Evolutionary conservation across 2,113 vertebrate species (phyloP), one percentile per base, ranked within the genome.

Genomic region (Rousettus leschenaultii): DNA sequence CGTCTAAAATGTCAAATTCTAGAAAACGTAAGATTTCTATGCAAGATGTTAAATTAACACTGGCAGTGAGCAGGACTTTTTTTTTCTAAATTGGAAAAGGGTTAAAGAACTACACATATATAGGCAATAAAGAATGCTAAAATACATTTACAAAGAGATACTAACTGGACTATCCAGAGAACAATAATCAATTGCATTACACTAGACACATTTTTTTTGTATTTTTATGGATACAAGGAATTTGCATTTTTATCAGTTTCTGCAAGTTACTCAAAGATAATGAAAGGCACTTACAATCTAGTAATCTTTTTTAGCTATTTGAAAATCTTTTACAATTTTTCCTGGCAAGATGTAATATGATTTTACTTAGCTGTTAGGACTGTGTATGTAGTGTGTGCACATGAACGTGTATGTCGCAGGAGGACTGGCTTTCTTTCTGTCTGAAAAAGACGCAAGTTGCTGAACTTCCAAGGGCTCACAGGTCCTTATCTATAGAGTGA

Each of bases 161-260:
- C 5, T 53, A 77, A 83, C 15, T 43, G 43, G 0, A 65, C 13
- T 89, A 15, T 19, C 13, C 21, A 45, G 82, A 66, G 43, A 22
- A 55, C 40, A 79, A 48, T 48, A 66, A 57, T 71, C 19, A 45
- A 10, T 83, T 75, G n/a, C 28, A 65, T 59, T 26, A 21, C 11
- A 59, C 43, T 65, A 33, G 19, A 65, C 77, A 33, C 10, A 73
- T 28, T 45, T 66, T 43, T 73, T 68, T 88, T 66, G 61, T 12
- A n/a, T 82, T 83, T 95, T 61, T 87, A 3, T 82, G 68, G 13
- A 78, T 19, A 59, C 5, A 38, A 45, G 40, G 13, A 83, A 87
- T 97, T 93, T 93, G 33, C 38, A 77, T 87, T 61, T 51, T 35
- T 73, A 45, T 77, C 15, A 83, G 45, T 83, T 90, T 96, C 16